phyloP scores from a whole-genome alignment of 1,140 invertebrate genomes.

The Drosophila repleta region DNA sequence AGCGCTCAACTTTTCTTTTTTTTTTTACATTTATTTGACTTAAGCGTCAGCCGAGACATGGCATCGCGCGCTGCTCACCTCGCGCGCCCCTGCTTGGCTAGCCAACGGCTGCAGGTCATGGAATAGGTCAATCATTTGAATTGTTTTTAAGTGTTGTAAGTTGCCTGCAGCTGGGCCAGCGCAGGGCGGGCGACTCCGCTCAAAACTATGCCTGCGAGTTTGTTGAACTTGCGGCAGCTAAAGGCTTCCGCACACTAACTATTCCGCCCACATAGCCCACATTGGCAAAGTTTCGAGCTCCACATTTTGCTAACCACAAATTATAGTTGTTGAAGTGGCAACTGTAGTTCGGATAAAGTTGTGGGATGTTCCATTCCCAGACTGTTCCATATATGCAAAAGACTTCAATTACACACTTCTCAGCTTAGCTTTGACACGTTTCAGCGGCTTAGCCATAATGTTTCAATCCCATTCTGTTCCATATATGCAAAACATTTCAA shows the following conservation, averaged over 20 bases:
- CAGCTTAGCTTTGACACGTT: no score
- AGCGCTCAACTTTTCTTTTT: conserved; percentile 37
- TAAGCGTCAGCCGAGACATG: conserved; percentile 33
- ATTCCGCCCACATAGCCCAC: neutral
- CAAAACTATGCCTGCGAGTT: conserved; percentile 23
- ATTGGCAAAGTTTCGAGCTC: conserved; percentile 12
- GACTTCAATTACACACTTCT: no score
- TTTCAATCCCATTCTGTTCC: no score
- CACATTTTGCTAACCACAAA: neutral
- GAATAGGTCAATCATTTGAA: conserved; percentile 79
- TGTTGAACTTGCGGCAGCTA: conserved; percentile 30
- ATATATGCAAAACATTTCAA: no score
- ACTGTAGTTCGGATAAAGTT: no score
- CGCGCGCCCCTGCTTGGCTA: conserved; percentile 17
- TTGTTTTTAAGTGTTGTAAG: conserved; percentile 79
- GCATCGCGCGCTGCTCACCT: conserved; percentile 20
- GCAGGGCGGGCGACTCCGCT: neutral
- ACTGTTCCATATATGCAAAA: no score
- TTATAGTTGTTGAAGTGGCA: neutral
- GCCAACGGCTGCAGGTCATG: conserved; percentile 57
- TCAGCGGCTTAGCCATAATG: no score
- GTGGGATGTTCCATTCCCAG: no score
- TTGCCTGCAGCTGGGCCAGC: conserved; percentile 20
- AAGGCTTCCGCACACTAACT: conserved; percentile 4
- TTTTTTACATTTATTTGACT: conserved; percentile 26